Evolutionary conservation across 1,140 invertebrate genomes (phyloP), one percentile per base, ranked within the genome.

Genomic region (Heliconius melpomene): DNA sequence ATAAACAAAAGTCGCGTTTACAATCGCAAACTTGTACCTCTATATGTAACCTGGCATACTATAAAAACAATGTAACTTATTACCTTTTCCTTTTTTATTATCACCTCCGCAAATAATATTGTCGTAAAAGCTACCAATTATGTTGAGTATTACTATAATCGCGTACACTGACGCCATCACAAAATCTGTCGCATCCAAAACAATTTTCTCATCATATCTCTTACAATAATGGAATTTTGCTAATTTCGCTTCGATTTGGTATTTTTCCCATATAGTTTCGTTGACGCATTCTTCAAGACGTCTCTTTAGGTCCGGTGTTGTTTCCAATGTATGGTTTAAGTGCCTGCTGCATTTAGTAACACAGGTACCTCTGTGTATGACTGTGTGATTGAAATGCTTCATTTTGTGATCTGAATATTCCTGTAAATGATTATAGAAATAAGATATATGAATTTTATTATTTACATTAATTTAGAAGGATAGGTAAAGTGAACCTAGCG

Each of bases 351-450:
- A 94, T 3, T 84, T 46, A 36, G 84, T 90, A 8, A 95, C 81
- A 82, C 95, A 96, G 0, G 95, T 86, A 3, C 92, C 95, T 84
- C 94, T 85, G 36, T 95, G 94, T 29, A 95, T 82, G 80, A 89
- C 91, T 86, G 95, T 95, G 84, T 95, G 95, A 16, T 95, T 93
- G 81, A 89, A 95, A 73, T 95, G 91, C 84, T 95, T 95, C n/a
- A 91, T 87, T 3, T 79, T 88, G 81, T 95, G 80, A 9, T 80
- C 83, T 26, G 94, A 95, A 50, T 94, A 92, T 74, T 84, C 87
- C 94, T 95, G 83, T 75, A 82, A 66, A 72, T 52, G 7, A 20
- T 52, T 7, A 7, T 18, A 52, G 16, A 52, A 36, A 7, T 36
- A 32, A 32, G 32, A 29, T 29, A 29, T 29, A 29, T 29, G 29